Evolutionary conservation across 2,888 invertebrate genomes (phyloP).

Genomic region (Dendrolimus pini): DNA sequence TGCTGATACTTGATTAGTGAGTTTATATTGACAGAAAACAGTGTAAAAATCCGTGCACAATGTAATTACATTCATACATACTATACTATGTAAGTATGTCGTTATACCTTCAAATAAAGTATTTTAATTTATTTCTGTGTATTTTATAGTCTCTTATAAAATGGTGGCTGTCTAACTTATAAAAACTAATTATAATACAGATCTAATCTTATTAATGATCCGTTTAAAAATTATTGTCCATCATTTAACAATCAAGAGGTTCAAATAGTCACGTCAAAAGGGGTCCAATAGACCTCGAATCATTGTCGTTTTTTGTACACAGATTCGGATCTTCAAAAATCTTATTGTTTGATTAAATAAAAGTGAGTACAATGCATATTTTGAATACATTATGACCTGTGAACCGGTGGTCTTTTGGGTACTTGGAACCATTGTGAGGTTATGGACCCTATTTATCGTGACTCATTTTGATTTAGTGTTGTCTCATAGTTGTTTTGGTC

Average conservation of each 20-base stretch:
- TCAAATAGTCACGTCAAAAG: conserved; percentile 8
- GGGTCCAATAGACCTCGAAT: conserved; percentile 17
- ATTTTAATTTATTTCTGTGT: too few species aligned
- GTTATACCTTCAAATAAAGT: too few species aligned
- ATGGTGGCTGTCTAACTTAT: neutral
- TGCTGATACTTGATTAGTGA: too few species aligned
- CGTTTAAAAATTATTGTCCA: conserved; percentile 54
- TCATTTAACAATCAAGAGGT: conserved; percentile 22
- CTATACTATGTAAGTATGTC: too few species aligned
- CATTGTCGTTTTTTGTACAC: conserved; percentile 28
- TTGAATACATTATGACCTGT: conserved; percentile 54
- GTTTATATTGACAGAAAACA: too few species aligned
- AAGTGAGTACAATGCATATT: conserved; percentile 63
- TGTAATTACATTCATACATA: too few species aligned
- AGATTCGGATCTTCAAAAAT: conserved; percentile 43
- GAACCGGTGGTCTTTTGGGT: neutral
- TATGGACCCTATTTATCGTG: neutral
- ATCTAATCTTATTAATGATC: conserved; percentile 66
- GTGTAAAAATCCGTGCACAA: too few species aligned
- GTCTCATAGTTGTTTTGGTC: conserved; percentile 3
- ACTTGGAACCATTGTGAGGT: neutral
- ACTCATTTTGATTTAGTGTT: neutral
- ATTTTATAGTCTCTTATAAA: too few species aligned
- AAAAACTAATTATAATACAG: conserved; percentile 11
- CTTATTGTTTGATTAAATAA: conserved; percentile 57